Base-by-base conservation (phyloP, 2,888 invertebrate genomes). In the Chaitophorus viminalis region DNA sequence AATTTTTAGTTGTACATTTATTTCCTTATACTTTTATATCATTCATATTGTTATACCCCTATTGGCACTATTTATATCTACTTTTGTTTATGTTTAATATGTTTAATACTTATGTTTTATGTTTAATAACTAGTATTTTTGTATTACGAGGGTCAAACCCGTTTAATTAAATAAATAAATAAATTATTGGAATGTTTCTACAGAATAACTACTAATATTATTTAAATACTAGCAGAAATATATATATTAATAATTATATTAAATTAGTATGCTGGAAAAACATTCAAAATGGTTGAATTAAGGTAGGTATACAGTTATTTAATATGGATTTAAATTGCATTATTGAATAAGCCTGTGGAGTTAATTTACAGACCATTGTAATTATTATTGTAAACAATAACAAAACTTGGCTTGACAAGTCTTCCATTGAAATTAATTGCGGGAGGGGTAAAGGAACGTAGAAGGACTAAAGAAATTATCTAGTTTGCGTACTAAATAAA, bases 341-440 rank as follows among this genome's bases (percentile, higher is more conserved):
- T 78, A 33, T 60, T 33, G 17, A 60, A 60, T 78, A 78, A 36
- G 33, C 60, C 60, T n/a, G 33, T 11, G 25, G 8, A n/a, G 33
- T 78, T 78, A 78, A 78, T 60, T 78, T 54, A 54, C 33, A 54
- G n/a, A 36, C 78, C 60, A 78, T 36, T 60, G 78, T 78, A 36
- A 78, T 78, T 33, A 60, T 78, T 78, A 78, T 78, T 60, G 60
- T 60, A 78, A 78, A 78, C 33, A 78, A 60, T 78, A 60, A 60
- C 60, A 78, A 33, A 78, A 33, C 78, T 78, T 60, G 60, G 60
- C 36, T 78, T 78, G 78, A 36, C 36, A 60, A 25, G 78, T 78
- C 36, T 36, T n/a, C n/a, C n/a, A 1, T 25, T 33, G 33, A 78
- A 54, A 60, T 77, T 52, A 18, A 77, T 21, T 31, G 76, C 1